Evolutionary conservation across 2,113 vertebrate genomes (phyloP).

Genomic region (Colistium nudipinnis): DNA sequence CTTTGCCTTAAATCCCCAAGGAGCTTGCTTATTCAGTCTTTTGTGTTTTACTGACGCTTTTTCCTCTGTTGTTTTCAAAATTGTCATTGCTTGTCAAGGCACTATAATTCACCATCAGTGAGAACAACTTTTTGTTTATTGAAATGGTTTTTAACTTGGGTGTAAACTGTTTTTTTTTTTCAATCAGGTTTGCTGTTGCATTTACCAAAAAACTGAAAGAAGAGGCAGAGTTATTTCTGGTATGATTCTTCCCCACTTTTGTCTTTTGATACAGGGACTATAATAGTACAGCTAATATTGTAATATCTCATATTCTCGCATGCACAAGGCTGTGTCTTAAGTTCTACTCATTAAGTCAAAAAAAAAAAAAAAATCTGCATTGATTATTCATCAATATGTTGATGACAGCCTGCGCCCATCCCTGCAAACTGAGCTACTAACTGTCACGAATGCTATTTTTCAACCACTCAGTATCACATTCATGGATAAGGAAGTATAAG

Average conservation of each 20-base stretch:
- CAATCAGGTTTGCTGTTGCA: constrained; percentile 90
- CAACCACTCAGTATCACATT: not conserved
- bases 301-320: not conserved
- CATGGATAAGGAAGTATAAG: not conserved
- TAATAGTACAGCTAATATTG: no score
- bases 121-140: constrained; percentile 19
- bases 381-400: no score
- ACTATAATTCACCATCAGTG: constrained; percentile 11
- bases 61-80: constrained; percentile 29
- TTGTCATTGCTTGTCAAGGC: constrained; percentile 14
- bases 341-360: no score
- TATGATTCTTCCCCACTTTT: constrained; percentile 76
- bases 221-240: constrained; percentile 84
- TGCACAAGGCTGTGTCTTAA: not conserved
- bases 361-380: no score
- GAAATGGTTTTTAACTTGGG: constrained; percentile 7
- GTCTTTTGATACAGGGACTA: not conserved
- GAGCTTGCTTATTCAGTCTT: not conserved
- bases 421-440: not conserved
- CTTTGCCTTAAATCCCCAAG: constrained; percentile 27
- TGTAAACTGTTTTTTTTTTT: constrained; percentile 40
- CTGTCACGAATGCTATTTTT: not conserved
- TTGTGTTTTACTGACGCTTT: constrained; percentile 18
- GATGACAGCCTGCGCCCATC: not conserved
- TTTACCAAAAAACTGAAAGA: constrained; percentile 89